These are phyloP conservation scores for Oxycera nigricornis DNA, from an alignment of 2,888 invertebrate species.

Conservation along the genomic window DNA sequence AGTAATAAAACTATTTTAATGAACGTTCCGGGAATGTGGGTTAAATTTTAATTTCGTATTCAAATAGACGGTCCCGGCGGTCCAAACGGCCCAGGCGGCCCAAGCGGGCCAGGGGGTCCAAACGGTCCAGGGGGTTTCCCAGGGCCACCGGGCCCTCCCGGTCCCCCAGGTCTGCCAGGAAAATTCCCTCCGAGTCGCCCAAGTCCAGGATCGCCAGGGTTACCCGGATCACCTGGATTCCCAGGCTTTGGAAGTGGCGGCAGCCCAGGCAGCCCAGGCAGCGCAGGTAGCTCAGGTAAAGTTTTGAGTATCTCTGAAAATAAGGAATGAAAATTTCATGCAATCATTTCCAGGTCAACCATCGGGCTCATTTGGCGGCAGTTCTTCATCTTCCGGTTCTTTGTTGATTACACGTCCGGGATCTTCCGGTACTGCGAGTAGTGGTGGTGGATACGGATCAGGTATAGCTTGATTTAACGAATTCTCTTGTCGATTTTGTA, in stretches of 20 bases:
- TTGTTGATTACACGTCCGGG: conserved; percentile 8
- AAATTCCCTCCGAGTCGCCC: conserved; percentile 57
- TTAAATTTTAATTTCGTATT: too few relatives aligned
- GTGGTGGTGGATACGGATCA: too few relatives aligned
- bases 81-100: conserved; percentile 52
- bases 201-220: conserved; percentile 1
- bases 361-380: conserved; percentile 45
- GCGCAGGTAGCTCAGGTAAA: conserved; percentile 47
- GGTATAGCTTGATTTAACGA: too few relatives aligned
- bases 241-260: conserved; percentile 50
- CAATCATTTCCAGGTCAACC: background rate
- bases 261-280: conserved; percentile 31
- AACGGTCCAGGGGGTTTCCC: conserved; percentile 46
- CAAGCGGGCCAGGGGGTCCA: conserved; percentile 46
- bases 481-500: too few relatives aligned
- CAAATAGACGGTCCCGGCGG: conserved; percentile 53
- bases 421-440: background rate
- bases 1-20: conserved; percentile 15
- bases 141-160: conserved; percentile 54
- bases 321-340: too few relatives aligned
- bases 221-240: conserved; percentile 35
- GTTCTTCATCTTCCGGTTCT: conserved; percentile 49
- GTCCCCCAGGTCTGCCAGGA: conserved; percentile 57
- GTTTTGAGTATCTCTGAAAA: conserved; percentile 53
- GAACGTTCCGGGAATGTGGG: too few relatives aligned